Evolutionary conservation across 2,113 vertebrate species (phyloP).

Genomic region (Ramphastos sulfuratus): DNA sequence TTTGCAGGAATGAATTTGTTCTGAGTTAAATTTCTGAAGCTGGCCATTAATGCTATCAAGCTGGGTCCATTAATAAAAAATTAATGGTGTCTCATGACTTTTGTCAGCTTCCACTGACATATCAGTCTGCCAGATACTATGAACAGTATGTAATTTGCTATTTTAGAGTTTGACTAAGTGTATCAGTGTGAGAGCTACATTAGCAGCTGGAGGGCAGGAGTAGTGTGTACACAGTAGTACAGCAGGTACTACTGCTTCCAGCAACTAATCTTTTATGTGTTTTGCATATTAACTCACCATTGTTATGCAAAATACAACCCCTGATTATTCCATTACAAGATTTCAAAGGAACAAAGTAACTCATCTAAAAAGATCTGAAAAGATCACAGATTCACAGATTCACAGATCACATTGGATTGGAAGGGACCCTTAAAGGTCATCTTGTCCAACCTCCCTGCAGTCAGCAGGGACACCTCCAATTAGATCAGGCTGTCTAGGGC

Average conservation of each 20-base stretch:
- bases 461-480: no score
- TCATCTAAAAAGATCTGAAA: slow-evolving; percentile 14
- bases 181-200: neutral
- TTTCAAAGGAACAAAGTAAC: neutral
- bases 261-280: neutral
- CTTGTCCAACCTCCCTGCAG: no score
- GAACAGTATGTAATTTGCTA: neutral
- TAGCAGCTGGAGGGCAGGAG: neutral
- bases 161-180: neutral
- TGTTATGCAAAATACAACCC: neutral
- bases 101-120: neutral
- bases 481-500: no score
- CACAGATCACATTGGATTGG: neutral
- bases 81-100: neutral
- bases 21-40: neutral
- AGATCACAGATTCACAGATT: no score
- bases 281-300: neutral
- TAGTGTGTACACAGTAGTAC: neutral
- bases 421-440: no score
- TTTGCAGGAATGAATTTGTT: neutral
- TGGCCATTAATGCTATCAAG: neutral
- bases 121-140: neutral
- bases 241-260: neutral
- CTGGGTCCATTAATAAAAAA: neutral
- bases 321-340: slow-evolving; percentile 23